phyloP scores from a whole-genome alignment of 2,113 vertebrate genomes.

The Eubucco bourcierii region DNA sequence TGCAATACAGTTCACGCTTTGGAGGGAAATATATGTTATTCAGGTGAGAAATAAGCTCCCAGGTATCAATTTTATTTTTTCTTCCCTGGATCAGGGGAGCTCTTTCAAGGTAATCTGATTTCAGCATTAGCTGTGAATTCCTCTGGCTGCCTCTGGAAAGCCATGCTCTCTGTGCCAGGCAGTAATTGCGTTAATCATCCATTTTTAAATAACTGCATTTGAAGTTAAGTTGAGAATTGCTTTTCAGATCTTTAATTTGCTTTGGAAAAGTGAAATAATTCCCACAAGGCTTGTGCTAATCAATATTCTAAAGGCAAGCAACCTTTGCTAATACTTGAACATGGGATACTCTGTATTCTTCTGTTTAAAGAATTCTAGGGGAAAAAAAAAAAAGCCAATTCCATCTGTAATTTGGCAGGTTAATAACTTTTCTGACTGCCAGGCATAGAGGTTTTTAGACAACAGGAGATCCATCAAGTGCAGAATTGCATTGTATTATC shows the following conservation, averaged over 20 bases:
- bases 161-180: constrained; percentile 28
- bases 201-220: constrained; percentile 71
- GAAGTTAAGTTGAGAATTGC: constrained; percentile 70
- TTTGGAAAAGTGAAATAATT: constrained; percentile 67
- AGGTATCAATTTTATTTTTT: constrained; percentile 52
- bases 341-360: not conserved
- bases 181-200: constrained; percentile 67
- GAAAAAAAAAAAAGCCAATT: not conserved
- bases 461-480: constrained; percentile 51
- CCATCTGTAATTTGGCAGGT: constrained; percentile 20
- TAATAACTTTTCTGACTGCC: not conserved
- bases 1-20: not conserved
- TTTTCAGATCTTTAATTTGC: constrained; percentile 71
- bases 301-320: constrained; percentile 36
- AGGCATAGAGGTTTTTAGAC: constrained; percentile 1
- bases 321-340: constrained; percentile 29
- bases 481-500: not conserved
- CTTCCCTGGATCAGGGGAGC: constrained; percentile 36
- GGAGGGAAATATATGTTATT: not conserved
- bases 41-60: constrained; percentile 46
- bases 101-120: constrained; percentile 64
- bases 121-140: constrained; percentile 27
- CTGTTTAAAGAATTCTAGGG: not conserved
- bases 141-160: constrained; percentile 48
- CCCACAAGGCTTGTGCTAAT: constrained; percentile 16